Base-by-base conservation (phyloP, 2,113 vertebrate genomes). In the Vireo altiloquus region DNA sequence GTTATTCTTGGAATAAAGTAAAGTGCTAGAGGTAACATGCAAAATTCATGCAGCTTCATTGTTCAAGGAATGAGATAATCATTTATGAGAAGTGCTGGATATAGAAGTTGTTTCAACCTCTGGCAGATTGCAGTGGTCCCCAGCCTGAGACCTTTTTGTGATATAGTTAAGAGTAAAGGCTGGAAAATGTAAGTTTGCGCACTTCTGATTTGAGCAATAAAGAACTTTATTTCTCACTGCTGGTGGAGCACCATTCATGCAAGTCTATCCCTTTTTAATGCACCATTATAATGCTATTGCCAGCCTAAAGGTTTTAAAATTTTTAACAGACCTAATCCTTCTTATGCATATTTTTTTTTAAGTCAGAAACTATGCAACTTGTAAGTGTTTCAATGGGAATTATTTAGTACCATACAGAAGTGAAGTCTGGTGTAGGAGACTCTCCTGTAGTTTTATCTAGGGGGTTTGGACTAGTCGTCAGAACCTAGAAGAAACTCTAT, bases 1-100 rank as follows among this genome's bases (percentile, higher is more conserved):
- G 80, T 95, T 94, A 92, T 89, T 95, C 89, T 82, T 94, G 57
- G 81, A 89, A 70, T 72, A 69, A 93, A 88, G 47, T 78, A 82
- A 86, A 94, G 46, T 79, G 89, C 91, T 97, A 16, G 69, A 92
- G 89, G 89, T 93, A 91, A 92, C 81, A 85, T 95, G 65, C 78
- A 92, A 94, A 95, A 96, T 96, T 96, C 49, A 85, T 94, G 76
- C 50, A 59, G 71, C 16, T 86, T 93, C 66, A 50, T 82, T 92
- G 92, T 85, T 96, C 74, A 84, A 75, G 65, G 77, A 87, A 64
- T 59, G 78, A 92, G 40, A 84, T 75, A 35, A 91, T 87, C 0
- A 68, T 65, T 92, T 95, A 82, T 72, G 89, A 87, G 65, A 87
- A 89, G 57, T 42, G n/a, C 17, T 35, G 74, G 42, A 61, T 75